Evolutionary conservation across 2,888 invertebrate species (phyloP), one percentile per base, ranked within the genome.

Genomic region (Dinocampus coccinellae): DNA sequence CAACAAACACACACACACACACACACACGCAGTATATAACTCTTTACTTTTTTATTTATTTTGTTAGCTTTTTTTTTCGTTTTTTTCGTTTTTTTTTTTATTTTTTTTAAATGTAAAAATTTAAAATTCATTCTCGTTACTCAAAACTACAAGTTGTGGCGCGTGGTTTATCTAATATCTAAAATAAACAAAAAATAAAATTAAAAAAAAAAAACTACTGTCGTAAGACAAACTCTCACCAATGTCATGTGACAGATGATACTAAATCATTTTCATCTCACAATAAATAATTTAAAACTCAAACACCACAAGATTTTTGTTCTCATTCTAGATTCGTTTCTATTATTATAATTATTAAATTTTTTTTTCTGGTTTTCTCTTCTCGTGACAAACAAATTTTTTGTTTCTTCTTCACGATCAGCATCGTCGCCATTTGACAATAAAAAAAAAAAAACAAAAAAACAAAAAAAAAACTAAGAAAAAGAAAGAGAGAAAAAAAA

Each of bases 231-330:
- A 76, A 67, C 73, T 78, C 76, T 76, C 78, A 80, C 81, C 75
- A 77, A 76, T 80, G 80, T 82, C 81, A 80, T 79, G 81, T 78
- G 83, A 80, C 79, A 76, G 81, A 81, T 82, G 83, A 82, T 81
- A 58, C 72, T 76, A 73, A 76, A 77, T 77, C 76, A 77, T 75
- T 75, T 69, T 73, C 13, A 60, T 62, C 75, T 76, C 72, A 61
- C 73, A 16, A 6, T n/a, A 75, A 75, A 77, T 64, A 64, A 42
- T 64, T 29, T n/a, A n/a, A n/a, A 20, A 33, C 22, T n/a, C 52
- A 20, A 39, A 42, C 24, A 42, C 39, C 13, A 39, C 63, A 24
- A 24, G 26, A 42, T 63, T 42, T 42, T 47, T 26, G 66, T 66
- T 55, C 20, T 36, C 16, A 57, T 34, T 34, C 11, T 24, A 33